Evolutionary conservation across 2,797 vertebrate genomes (phyloP).

Genomic region (Lophius americanus): DNA sequence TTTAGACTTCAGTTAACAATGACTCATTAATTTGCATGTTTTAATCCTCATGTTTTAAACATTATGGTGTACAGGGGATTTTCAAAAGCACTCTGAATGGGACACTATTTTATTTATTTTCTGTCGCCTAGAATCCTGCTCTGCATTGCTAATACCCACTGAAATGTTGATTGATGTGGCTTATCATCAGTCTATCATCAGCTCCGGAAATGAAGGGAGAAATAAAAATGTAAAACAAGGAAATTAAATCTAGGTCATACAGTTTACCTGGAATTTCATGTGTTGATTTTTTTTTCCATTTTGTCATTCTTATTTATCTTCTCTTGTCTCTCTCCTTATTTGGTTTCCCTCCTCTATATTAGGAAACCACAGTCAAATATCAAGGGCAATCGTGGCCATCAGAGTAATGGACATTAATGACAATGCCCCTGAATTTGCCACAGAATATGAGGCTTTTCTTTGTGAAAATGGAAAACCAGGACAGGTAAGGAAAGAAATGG

Average conservation of each 20-base stretch:
- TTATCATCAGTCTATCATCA: slow-evolving; percentile 71
- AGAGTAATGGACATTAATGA: slow-evolving; percentile 98
- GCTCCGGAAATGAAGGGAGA: slow-evolving; percentile 63
- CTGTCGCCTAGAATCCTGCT: slow-evolving; percentile 60
- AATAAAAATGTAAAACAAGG: slow-evolving; percentile 64
- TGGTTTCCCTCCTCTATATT: slow-evolving; percentile 49
- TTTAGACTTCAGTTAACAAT: slow-evolving; percentile 86
- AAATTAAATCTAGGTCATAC: slow-evolving; percentile 75
- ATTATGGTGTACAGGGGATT: slow-evolving; percentile 76
- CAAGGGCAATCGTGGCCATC: slow-evolving; percentile 93
- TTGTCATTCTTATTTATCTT: slow-evolving; percentile 22
- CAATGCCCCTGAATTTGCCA: slow-evolving; percentile 96
- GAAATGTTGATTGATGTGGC: slow-evolving; percentile 72
- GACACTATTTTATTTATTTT: slow-evolving; percentile 30
- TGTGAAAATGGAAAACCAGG: slow-evolving; percentile 98
- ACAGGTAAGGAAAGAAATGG: slow-evolving; percentile 85
- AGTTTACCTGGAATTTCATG: slow-evolving; percentile 67
- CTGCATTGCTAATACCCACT: slow-evolving; percentile 71
- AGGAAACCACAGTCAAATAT: slow-evolving; percentile 99
- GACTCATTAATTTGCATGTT: slow-evolving; percentile 90
- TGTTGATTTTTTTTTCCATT: slow-evolving; percentile 44
- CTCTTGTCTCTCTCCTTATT: neutral
- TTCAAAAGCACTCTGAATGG: slow-evolving; percentile 78
- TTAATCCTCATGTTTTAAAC: slow-evolving; percentile 84
- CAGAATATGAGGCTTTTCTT: slow-evolving; percentile 92